Base-by-base conservation (phyloP, 1,140 invertebrate genomes). In the Sycophaga agraensis region DNA sequence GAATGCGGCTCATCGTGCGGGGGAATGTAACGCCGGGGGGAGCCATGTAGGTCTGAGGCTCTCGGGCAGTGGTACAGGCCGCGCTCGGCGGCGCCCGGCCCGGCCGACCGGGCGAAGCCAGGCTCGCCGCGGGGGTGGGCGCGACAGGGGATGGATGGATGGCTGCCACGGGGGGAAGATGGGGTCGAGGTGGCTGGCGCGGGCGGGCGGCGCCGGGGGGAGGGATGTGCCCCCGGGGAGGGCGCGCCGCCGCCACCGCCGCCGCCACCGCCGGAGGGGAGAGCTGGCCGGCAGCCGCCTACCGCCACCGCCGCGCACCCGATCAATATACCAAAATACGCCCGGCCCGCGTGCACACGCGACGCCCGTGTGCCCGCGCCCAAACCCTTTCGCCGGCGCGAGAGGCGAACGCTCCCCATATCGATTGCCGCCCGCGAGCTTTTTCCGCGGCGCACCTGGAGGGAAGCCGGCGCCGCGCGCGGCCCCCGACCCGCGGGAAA, bases 271-370 rank as follows among this genome's bases (percentile, higher is more conserved):
- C 76, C 76, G 73, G 67, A 69, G 71, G 70, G 74, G 74, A 77
- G 81, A 81, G 81, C 79, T 81, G 80, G 82, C 74, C 74, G 75
- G 81, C 74, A 71, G 76, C 73, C n/a, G n/a, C n/a, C n/a, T n/a
- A n/a, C n/a, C n/a, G n/a, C n/a, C n/a, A n/a, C n/a, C n/a, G n/a
- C 46, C 24, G 45, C 53, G 59, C 53, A 73, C 71, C 70, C 79
- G 78, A 81, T 80, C 78, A 80, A 80, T 80, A 80, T 80, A 81
- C 77, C 78, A 81, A 81, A 81, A 78, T 78, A 81, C 76, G 72
- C 71, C 73, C 73, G 71, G 74, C 71, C 69, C 65, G 69, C 71
- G 67, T 22, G 14, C 34, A 40, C 55, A 14, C 26, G 35, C 56
- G 31, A 65, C 63, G 65, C 45, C 24, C 40, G 48, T 55, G 63